A percentile compares a stretch with the other conserved stretches of the same genome.
Conservation (phyloP, 2,113 vertebrate species). For the Geococcyx californianus region DNA sequence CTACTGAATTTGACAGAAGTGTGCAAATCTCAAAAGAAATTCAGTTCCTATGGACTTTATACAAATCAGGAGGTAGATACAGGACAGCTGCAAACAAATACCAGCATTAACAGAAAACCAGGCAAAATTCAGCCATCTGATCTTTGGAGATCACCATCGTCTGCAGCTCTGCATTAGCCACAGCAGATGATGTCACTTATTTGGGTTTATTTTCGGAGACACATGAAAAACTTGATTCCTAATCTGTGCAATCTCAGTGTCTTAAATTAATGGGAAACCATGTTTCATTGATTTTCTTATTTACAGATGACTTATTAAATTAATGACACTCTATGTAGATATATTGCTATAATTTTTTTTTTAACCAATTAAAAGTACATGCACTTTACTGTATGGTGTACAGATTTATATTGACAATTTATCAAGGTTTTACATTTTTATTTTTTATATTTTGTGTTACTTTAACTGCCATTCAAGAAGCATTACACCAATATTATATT, state of each 20-base stretch:
- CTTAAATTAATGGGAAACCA: background rate
- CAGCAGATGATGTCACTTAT: background rate
- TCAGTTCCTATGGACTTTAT: background rate
- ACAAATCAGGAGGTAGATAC: background rate
- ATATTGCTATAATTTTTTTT: background rate
- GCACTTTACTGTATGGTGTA: background rate
- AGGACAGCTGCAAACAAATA: background rate
- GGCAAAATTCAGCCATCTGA: background rate
- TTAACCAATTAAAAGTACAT: background rate
- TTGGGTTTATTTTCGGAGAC: background rate
- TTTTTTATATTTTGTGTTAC: background rate
- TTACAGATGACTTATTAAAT: background rate
- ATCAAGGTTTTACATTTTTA: background rate
- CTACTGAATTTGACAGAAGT: background rate
- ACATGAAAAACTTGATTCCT: background rate
- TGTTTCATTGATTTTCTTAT: background rate
- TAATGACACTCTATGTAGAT: background rate
- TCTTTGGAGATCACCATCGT: background rate
- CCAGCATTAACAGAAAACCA: background rate
- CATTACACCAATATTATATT: background rate
- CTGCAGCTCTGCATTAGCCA: background rate
- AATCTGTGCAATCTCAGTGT: background rate
- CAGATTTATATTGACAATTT: background rate
- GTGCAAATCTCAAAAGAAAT: background rate
- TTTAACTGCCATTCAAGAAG: background rate